Conservation (phyloP, 2,888 invertebrate species). For the Agonopterix heracliana region DNA sequence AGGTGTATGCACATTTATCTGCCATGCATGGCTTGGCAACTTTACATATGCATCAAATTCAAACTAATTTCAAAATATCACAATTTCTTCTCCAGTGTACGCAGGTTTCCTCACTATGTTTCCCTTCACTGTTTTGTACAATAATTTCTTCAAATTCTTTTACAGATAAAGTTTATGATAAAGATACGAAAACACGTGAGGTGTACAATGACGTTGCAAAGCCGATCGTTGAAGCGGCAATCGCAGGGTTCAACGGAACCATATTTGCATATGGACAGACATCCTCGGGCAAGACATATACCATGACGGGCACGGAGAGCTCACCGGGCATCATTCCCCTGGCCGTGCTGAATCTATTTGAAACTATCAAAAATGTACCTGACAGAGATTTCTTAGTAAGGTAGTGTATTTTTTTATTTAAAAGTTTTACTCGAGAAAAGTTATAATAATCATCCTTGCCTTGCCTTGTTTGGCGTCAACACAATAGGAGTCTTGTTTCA, state of each 20-base stretch:
- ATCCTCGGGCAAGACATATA: conserved; percentile 91
- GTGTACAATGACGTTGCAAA: conserved; percentile 82
- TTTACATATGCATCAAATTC: not conserved
- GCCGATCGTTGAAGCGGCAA: conserved; percentile 82
- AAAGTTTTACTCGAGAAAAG: no score
- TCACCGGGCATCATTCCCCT: conserved; percentile 86
- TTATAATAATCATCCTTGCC: no score
- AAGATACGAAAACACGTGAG: conserved; percentile 72
- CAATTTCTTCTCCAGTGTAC: no score
- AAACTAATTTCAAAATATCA: no score
- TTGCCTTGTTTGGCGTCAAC: no score
- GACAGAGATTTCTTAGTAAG: conserved; percentile 85
- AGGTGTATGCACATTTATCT: no score
- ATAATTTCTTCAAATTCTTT: conserved; percentile 16
- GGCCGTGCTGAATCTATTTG: conserved; percentile 83
- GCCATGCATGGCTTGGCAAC: no score
- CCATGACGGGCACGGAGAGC: conserved; percentile 83
- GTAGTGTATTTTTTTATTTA: conserved; percentile 37
- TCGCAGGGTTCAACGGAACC: conserved; percentile 89
- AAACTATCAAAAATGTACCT: conserved; percentile 75
- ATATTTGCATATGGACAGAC: conserved; percentile 96
- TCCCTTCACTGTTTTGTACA: no score
- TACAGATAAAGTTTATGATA: conserved; percentile 85
- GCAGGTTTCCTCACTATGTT: not conserved
- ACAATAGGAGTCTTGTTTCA: no score